Percentiles rank a stretch among this genome's conserved stretches.
Evolutionary conservation across 2,888 invertebrate species (phyloP).

Genomic region (Nomada lathburiana): DNA sequence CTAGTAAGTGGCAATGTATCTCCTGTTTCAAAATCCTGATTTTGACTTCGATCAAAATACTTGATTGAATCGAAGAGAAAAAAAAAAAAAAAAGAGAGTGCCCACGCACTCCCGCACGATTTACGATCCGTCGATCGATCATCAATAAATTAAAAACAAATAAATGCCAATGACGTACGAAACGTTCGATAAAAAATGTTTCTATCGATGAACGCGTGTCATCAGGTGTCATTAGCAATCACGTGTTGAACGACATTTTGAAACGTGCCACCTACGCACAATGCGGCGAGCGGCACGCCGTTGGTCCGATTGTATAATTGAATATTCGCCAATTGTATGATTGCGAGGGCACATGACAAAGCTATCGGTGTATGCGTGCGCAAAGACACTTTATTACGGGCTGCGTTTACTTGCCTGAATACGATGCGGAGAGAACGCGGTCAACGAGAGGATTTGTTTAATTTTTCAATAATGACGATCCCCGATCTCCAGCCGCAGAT

Average conservation of each 20-base stretch:
- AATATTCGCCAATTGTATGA: constrained; percentile 83
- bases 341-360: constrained; percentile 81
- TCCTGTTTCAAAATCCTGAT: neutral
- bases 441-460: constrained; percentile 61
- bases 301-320: constrained; percentile 83
- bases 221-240: constrained; percentile 56
- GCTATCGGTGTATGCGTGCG: constrained; percentile 68
- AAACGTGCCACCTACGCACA: constrained; percentile 58
- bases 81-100: neutral
- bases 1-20: constrained; percentile 87
- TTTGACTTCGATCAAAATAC: too few species aligned
- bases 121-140: neutral
- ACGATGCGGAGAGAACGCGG: constrained; percentile 55
- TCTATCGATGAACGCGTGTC: constrained; percentile 55
- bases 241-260: constrained; percentile 62
- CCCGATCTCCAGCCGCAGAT: constrained; percentile 27
- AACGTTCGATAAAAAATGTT: constrained; percentile 3
- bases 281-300: constrained; percentile 57
- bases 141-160: neutral
- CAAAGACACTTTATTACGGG: constrained; percentile 40
- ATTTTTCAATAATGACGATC: constrained; percentile 59
- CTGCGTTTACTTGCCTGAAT: constrained; percentile 53
- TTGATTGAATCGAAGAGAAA: neutral
- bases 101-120: neutral
- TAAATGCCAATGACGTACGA: neutral